phyloP scores from a whole-genome alignment of 2,113 vertebrate genomes.

The Chionomys nivalis region DNA sequence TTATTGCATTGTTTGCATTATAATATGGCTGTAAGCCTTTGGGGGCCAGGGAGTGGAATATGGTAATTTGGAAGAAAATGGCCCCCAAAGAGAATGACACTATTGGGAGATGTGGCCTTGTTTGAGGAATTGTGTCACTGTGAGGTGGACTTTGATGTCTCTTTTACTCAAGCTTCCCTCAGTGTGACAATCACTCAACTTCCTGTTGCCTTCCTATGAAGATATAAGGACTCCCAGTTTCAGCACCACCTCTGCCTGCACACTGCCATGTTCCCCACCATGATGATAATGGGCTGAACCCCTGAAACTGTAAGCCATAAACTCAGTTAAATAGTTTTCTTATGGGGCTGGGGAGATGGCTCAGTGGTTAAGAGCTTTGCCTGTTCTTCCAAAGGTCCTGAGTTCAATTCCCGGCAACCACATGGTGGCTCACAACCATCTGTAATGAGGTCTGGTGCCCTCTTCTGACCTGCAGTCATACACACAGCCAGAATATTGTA shows the following conservation, averaged over 20 bases:
- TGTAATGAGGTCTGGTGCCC: no score
- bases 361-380: no score
- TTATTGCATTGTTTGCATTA: no score
- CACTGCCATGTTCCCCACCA: background rate
- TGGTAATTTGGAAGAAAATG: background rate
- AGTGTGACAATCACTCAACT: background rate
- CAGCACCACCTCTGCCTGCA: background rate
- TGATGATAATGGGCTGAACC: background rate
- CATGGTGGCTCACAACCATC: no score
- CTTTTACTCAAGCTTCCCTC: background rate
- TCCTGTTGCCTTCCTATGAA: background rate
- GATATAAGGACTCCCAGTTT: background rate
- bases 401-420: no score
- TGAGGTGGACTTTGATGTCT: background rate
- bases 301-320: background rate
- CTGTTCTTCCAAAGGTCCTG: no score
- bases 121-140: background rate
- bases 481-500: no score
- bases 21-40: no score
- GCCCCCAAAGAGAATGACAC: background rate
- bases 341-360: no score
- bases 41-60: no score
- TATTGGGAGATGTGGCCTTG: background rate
- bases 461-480: no score
- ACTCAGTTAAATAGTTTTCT: background rate